These are phyloP conservation scores for Brevimyrus niger DNA, from an alignment of 2,113 vertebrate genomes.

Conservation along the genomic window DNA sequence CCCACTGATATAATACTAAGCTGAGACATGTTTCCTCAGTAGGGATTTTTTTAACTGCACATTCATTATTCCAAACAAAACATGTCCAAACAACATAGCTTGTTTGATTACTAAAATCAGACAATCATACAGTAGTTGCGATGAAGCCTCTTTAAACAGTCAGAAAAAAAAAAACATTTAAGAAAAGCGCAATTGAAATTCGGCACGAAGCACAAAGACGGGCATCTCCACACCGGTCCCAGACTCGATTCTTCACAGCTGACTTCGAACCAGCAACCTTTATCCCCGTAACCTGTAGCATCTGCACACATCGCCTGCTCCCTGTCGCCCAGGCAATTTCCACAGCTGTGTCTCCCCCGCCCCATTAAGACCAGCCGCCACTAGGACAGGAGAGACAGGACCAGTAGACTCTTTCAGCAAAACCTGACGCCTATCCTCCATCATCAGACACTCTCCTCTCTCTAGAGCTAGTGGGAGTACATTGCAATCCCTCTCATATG, in stretches of 20 bases:
- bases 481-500: neutral
- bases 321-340: neutral
- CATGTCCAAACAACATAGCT: neutral
- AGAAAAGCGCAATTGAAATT: neutral
- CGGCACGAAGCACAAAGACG: neutral
- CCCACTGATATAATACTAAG: neutral
- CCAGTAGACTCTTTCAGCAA: neutral
- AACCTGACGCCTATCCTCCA: neutral
- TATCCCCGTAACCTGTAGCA: neutral
- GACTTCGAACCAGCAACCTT: neutral
- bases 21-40: neutral
- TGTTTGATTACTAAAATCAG: neutral
- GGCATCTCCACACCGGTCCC: neutral
- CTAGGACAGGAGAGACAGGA: neutral
- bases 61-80: slow-evolving; percentile 2
- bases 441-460: neutral
- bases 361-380: neutral
- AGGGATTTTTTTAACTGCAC: neutral
- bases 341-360: neutral
- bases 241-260: neutral
- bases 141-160: neutral
- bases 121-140: neutral
- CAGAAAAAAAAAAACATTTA: neutral
- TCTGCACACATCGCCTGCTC: neutral
- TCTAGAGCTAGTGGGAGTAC: too few species aligned